A percentile compares a stretch with the other conserved stretches of the same genome.
Evolutionary conservation across 2,888 invertebrate species (phyloP).

Genomic region (Agriopis aurantiaria): DNA sequence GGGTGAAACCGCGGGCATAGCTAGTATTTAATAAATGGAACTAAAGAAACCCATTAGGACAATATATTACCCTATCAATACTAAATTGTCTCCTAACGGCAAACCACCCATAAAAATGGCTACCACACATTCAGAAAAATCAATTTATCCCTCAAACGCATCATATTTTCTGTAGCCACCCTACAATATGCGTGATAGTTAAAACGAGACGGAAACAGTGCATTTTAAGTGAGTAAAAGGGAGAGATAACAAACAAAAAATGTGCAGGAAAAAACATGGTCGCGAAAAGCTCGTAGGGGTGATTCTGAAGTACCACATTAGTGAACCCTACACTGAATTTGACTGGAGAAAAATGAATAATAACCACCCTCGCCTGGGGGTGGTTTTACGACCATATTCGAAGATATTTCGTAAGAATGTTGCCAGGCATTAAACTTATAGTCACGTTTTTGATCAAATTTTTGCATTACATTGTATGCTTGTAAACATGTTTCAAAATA

Average conservation of each 20-base stretch:
- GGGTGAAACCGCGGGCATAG: too few species aligned
- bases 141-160: conserved; percentile 84
- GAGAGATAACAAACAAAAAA: conserved; percentile 75
- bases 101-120: conserved; percentile 73
- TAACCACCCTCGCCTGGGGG: conserved; percentile 65
- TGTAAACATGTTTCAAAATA: too few species aligned
- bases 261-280: conserved; percentile 83
- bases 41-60: conserved; percentile 15
- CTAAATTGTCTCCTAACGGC: conserved; percentile 39
- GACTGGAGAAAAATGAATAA: conserved; percentile 83
- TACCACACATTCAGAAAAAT: conserved; percentile 81
- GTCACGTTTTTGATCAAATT: conserved; percentile 15
- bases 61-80: conserved; percentile 30
- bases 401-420: conserved; percentile 67
- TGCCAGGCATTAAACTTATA: conserved; percentile 61
- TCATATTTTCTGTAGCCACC: conserved; percentile 83
- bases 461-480: conserved; percentile 12
- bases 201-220: conserved; percentile 57
- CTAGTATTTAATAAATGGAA: not conserved
- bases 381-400: conserved; percentile 72
- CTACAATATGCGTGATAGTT: conserved; percentile 72
- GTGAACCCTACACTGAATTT: conserved; percentile 73
- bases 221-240: conserved; percentile 44
- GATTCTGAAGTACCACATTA: conserved; percentile 81
- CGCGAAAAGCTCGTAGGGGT: conserved; percentile 81